Percentiles rank a stretch among this genome's conserved stretches.
phyloP scores from a whole-genome alignment of 2,797 vertebrate species.

The Phrynocephalus guinanensis region DNA sequence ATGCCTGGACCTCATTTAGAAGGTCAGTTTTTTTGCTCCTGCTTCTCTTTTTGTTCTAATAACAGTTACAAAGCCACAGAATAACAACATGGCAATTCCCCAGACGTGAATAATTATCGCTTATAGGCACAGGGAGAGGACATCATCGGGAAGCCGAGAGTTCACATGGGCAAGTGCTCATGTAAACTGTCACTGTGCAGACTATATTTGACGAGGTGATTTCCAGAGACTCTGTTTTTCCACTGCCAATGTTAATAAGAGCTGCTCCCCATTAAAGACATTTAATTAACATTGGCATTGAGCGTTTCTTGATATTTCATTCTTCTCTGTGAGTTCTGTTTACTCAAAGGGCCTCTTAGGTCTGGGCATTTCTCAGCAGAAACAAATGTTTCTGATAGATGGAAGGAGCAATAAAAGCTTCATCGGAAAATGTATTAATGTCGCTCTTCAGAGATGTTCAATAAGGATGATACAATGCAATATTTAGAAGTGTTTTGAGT shows the following conservation, averaged over 20 bases:
- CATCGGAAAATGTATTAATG: slow-evolving; percentile 73
- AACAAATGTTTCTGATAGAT: slow-evolving; percentile 67
- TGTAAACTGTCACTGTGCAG: background rate
- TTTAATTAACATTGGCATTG: slow-evolving; percentile 40
- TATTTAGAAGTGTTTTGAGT: slow-evolving; percentile 63
- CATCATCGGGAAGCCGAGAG: background rate
- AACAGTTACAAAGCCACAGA: background rate
- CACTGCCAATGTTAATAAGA: background rate
- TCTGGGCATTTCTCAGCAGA: slow-evolving; percentile 50
- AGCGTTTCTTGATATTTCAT: slow-evolving; percentile 23
- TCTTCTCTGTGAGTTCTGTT: slow-evolving; percentile 41
- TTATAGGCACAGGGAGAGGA: background rate
- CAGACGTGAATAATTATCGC: background rate
- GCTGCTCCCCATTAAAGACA: background rate
- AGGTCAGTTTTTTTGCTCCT: background rate
- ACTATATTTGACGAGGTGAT: background rate
- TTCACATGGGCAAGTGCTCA: background rate
- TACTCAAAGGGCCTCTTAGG: slow-evolving; percentile 50
- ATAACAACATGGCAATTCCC: background rate
- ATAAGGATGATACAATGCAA: slow-evolving; percentile 55
- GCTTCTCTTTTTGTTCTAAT: background rate
- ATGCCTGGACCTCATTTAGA: background rate
- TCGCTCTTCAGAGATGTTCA: slow-evolving; percentile 59
- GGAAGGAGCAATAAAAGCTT: slow-evolving; percentile 71
- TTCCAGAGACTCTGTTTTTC: background rate